Evolutionary conservation across 2,888 invertebrate genomes (phyloP), one percentile per base, ranked within the genome.

Genomic region (Yponomeuta sedellus): DNA sequence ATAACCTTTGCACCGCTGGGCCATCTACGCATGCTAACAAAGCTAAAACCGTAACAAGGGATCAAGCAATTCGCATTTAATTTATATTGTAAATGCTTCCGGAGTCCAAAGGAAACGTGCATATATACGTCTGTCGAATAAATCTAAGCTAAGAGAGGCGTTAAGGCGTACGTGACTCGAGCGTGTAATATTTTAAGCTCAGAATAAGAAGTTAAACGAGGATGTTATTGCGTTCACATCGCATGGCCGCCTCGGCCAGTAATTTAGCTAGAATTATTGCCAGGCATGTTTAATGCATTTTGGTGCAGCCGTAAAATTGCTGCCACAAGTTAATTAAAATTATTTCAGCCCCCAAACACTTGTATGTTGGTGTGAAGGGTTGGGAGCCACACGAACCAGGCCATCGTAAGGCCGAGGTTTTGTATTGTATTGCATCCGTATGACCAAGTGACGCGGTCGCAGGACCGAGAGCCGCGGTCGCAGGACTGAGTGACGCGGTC

Each of bases 71-170:
- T 52, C 16, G 3, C 16, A 16, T 12, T 52, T 52, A 52, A 52
- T 52, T 52, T 52, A 52, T 52, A 52, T 16, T 52, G 34, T 52
- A 52, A 16, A 59, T 11, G 10, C 20, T 59, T 1, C 11, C 59
- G 2, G 4, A 10, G 59, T 19, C 11, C 11, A 71, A 68, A 71
- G 74, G 74, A 75, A 71, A 71, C 75, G 73, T 77, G 75, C 78
- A 80, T 81, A 81, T 81, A 82, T 82, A 83, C 80, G 74, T 71
- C 75, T 75, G 76, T 76, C 78, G 71, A 74, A 83, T 84, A 83
- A 83, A 83, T 83, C 79, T 74, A 73, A 71, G 70, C 71, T 10
- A 74, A 78, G 76, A 77, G 81, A 81, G 78, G 82, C 81, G 77
- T 82, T 78, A 78, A 77, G 77, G 77, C 70, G 76, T 77, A 82